These are phyloP conservation scores for Yasuhikotakia modesta DNA, from an alignment of 2,797 vertebrate species.

Conservation along the genomic window DNA sequence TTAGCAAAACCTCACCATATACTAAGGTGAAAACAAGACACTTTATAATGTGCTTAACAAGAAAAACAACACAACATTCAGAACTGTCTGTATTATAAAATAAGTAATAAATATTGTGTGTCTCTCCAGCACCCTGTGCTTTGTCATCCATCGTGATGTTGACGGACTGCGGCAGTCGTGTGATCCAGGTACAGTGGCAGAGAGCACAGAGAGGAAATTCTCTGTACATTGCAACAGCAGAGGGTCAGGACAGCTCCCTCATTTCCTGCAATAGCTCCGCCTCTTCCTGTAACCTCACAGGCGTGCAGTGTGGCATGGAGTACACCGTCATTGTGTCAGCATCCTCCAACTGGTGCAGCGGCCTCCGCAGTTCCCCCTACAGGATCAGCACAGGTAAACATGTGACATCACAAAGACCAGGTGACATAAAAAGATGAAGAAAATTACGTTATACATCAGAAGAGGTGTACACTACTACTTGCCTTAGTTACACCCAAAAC, in stretches of 20 bases:
- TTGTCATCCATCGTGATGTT: slow-evolving; percentile 64
- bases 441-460: too few species aligned
- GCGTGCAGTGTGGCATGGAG: slow-evolving; percentile 64
- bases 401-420: background rate
- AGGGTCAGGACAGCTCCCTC: slow-evolving; percentile 62
- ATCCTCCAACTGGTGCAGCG: slow-evolving; percentile 68
- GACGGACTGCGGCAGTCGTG: slow-evolving; percentile 66
- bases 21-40: too few species aligned
- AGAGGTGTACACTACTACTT: too few species aligned
- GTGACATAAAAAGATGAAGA: too few species aligned
- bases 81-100: background rate
- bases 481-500: background rate
- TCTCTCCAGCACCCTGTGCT: slow-evolving; percentile 69
- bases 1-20: too few species aligned
- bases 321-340: slow-evolving; percentile 73
- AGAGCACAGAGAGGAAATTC: slow-evolving; percentile 37
- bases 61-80: too few species aligned
- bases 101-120: background rate
- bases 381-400: slow-evolving; percentile 71
- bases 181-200: slow-evolving; percentile 70
- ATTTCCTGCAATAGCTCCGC: slow-evolving; percentile 68
- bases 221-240: slow-evolving; percentile 67
- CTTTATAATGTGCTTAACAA: too few species aligned
- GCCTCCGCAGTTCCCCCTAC: slow-evolving; percentile 70
- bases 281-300: slow-evolving; percentile 68